phyloP scores from a whole-genome alignment of 2,888 invertebrate genomes.

The Leucania comma region DNA sequence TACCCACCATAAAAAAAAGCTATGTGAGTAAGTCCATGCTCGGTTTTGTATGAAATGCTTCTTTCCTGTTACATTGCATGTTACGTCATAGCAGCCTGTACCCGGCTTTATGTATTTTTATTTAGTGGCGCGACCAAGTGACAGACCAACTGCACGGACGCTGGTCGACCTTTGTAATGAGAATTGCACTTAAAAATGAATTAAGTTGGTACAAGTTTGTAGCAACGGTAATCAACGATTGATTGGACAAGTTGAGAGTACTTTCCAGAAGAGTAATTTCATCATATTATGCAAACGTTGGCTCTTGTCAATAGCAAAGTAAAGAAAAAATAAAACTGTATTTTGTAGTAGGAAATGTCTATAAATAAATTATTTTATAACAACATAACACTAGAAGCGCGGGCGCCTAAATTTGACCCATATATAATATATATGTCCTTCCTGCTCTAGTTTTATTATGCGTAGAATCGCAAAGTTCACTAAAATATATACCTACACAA shows the following conservation, averaged over 20 bases:
- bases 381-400: background rate
- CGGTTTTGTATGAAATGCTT: no score
- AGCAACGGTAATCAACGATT: background rate
- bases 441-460: no score
- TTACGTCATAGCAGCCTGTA: no score
- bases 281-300: background rate
- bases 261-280: background rate
- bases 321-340: background rate
- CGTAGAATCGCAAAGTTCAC: no score
- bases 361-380: background rate
- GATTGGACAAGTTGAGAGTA: background rate
- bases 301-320: background rate
- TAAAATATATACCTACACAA: no score
- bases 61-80: no score
- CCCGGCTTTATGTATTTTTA: background rate
- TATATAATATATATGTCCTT: no score
- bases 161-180: slow-evolving; percentile 21
- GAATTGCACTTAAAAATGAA: slow-evolving; percentile 31
- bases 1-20: no score
- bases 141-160: slow-evolving; percentile 1
- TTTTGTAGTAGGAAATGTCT: background rate
- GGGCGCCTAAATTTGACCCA: no score
- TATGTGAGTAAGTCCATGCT: no score
- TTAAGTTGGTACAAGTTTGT: slow-evolving; percentile 1
- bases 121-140: background rate